Evolutionary conservation across 1,140 invertebrate genomes (phyloP).

Genomic region (Anagrus nilaparvatae): DNA sequence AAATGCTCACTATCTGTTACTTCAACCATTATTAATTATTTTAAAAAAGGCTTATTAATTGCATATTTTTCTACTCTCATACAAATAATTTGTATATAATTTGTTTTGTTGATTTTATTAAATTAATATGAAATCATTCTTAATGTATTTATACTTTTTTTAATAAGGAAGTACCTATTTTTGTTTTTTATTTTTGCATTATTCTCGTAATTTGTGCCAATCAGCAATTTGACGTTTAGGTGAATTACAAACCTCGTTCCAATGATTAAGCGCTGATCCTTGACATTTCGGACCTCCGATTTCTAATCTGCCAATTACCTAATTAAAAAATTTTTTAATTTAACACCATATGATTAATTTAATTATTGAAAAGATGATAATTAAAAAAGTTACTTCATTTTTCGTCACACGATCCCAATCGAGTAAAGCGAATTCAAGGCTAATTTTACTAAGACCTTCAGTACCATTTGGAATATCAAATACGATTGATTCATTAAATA

Average conservation of each 20-base stretch:
- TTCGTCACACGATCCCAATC: slow-evolving; percentile 97
- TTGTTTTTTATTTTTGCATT: too few species aligned
- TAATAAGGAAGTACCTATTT: too few species aligned
- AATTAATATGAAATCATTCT: too few species aligned
- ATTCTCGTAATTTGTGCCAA: slow-evolving; percentile 95
- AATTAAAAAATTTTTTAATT: slow-evolving; percentile 5
- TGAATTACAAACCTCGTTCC: slow-evolving; percentile 92
- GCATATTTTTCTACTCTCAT: too few species aligned
- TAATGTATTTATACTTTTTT: too few species aligned
- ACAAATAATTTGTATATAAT: too few species aligned
- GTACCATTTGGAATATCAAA: slow-evolving; percentile 71
- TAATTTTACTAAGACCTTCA: slow-evolving; percentile 79
- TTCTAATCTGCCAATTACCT: slow-evolving; percentile 91
- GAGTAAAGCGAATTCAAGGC: slow-evolving; percentile 83
- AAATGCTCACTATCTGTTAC: too few species aligned
- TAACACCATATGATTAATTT: slow-evolving; percentile 1
- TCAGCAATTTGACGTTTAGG: slow-evolving; percentile 95
- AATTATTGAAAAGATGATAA: slow-evolving; percentile 1
- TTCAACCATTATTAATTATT: too few species aligned
- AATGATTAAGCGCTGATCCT: slow-evolving; percentile 80
- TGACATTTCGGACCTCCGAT: slow-evolving; percentile 70
- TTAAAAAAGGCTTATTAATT: too few species aligned
- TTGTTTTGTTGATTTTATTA: too few species aligned
- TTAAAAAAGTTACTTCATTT: slow-evolving; percentile 65
- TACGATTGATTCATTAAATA: slow-evolving; percentile 96